Evolutionary conservation across 1,140 invertebrate genomes (phyloP).

Genomic region (Alviniconcha marisindica): DNA sequence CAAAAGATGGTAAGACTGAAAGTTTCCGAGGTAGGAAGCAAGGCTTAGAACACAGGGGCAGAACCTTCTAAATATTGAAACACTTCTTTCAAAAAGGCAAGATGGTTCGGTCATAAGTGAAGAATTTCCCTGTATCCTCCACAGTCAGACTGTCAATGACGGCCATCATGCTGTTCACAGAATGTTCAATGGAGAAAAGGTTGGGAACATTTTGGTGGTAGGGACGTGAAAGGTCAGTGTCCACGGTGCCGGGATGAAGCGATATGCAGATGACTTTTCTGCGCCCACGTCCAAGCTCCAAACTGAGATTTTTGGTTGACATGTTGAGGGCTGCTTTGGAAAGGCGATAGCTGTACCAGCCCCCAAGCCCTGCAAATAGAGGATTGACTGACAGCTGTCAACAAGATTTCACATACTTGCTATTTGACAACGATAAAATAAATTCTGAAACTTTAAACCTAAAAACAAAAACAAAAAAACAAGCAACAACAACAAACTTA

Average conservation of each 20-base stretch:
- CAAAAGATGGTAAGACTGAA: too few relatives aligned
- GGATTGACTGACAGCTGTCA: too few relatives aligned
- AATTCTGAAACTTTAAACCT: too few relatives aligned
- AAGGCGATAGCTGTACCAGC: constrained; percentile 73
- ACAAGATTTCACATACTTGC: too few relatives aligned
- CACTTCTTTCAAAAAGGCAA: constrained; percentile 55
- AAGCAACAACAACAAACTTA: too few relatives aligned
- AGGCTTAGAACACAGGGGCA: not conserved
- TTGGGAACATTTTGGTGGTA: constrained; percentile 72
- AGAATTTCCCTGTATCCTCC: constrained; percentile 68
- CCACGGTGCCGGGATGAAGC: constrained; percentile 71
- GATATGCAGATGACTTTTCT: constrained; percentile 69
- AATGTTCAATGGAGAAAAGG: constrained; percentile 67
- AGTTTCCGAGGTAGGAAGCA: too few relatives aligned
- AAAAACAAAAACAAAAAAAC: too few relatives aligned
- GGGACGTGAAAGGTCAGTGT: constrained; percentile 71
- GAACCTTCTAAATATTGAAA: not conserved
- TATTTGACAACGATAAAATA: too few relatives aligned
- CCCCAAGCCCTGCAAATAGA: constrained; percentile 61
- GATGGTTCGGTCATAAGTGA: constrained; percentile 59
- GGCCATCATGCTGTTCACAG: constrained; percentile 63
- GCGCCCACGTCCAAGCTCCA: constrained; percentile 69
- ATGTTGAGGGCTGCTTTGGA: constrained; percentile 74
- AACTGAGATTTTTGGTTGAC: constrained; percentile 71
- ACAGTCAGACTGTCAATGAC: constrained; percentile 67